Evolutionary conservation across 2,797 vertebrate genomes (phyloP).

Genomic region (Peromyscus eremicus): DNA sequence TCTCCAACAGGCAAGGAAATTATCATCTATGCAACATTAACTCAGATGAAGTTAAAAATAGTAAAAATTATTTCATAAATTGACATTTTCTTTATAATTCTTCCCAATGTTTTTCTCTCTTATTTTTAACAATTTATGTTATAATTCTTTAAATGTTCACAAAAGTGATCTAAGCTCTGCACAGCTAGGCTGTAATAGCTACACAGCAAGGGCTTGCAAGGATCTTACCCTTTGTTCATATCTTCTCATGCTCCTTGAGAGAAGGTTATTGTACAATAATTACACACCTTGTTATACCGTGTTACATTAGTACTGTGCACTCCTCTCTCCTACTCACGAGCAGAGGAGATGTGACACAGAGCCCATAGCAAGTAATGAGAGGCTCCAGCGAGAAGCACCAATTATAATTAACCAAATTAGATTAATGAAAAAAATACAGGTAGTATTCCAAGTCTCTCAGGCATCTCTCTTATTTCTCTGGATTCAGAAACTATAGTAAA

Average conservation of each 20-base stretch:
- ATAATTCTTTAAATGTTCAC: conserved; percentile 65
- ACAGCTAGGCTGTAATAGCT: conserved; percentile 66
- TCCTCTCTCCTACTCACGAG: conserved; percentile 63
- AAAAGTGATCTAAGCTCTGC: conserved; percentile 67
- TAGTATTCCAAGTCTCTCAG: background rate
- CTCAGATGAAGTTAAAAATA: conserved; percentile 82
- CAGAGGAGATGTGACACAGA: background rate
- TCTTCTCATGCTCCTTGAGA: background rate
- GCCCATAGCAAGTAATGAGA: conserved; percentile 42
- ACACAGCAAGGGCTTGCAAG: conserved; percentile 54
- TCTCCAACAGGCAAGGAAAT: conserved; percentile 84
- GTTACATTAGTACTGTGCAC: conserved; percentile 34
- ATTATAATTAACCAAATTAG: conserved; percentile 71
- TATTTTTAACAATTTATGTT: conserved; percentile 71
- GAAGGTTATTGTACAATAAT: conserved; percentile 65
- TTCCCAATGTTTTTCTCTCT: conserved; percentile 74
- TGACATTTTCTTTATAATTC: conserved; percentile 75
- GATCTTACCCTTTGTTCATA: conserved; percentile 67
- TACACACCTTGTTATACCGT: background rate
- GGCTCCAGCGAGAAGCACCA: conserved; percentile 60
- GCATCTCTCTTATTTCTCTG: background rate
- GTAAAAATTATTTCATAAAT: conserved; percentile 78
- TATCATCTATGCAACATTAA: conserved; percentile 79
- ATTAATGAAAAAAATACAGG: conserved; percentile 61
- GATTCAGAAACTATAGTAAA: background rate